phyloP scores from a whole-genome alignment of 2,888 invertebrate genomes.

The Eretmocerus hayati region DNA sequence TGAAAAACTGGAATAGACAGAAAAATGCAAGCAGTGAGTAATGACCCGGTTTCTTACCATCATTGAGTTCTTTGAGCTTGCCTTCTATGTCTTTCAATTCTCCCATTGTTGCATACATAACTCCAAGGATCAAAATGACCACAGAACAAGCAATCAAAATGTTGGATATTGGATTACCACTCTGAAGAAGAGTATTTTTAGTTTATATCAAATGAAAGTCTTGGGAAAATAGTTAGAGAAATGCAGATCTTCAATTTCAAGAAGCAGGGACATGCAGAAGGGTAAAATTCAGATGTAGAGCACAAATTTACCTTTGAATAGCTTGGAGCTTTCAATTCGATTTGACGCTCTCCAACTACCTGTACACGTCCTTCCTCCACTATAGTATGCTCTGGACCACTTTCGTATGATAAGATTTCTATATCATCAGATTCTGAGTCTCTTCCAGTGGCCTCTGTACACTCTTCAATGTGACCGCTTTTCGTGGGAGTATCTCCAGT shows the following conservation, averaged over 20 bases:
- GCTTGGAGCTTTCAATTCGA: constrained; percentile 1
- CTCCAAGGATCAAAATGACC: constrained; percentile 8
- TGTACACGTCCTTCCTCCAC: constrained; percentile 9
- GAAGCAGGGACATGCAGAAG: no score
- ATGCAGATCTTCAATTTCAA: no score
- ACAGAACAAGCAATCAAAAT: constrained; percentile 12
- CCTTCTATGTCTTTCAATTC: constrained; percentile 7
- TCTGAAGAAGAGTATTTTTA: no score
- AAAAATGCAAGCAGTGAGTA: no score
- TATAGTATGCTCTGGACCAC: constrained; percentile 15
- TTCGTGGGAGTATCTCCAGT: no score
- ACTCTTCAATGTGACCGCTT: constrained; percentile 6
- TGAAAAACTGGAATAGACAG: no score
- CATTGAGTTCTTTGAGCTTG: constrained; percentile 15
- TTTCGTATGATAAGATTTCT: constrained; percentile 22
- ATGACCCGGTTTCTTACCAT: constrained; percentile 9
- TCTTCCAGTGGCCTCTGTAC: constrained; percentile 14
- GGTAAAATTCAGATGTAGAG: no score
- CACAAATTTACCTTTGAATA: not conserved
- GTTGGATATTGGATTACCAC: constrained; percentile 9
- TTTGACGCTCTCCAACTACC: constrained; percentile 8
- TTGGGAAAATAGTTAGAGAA: no score
- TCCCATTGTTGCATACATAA: constrained; percentile 4
- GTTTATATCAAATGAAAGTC: no score
- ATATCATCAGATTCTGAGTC: constrained; percentile 22